Evolutionary conservation across 2,888 invertebrate species (phyloP).

Genomic region (Hypsopygia costalis): DNA sequence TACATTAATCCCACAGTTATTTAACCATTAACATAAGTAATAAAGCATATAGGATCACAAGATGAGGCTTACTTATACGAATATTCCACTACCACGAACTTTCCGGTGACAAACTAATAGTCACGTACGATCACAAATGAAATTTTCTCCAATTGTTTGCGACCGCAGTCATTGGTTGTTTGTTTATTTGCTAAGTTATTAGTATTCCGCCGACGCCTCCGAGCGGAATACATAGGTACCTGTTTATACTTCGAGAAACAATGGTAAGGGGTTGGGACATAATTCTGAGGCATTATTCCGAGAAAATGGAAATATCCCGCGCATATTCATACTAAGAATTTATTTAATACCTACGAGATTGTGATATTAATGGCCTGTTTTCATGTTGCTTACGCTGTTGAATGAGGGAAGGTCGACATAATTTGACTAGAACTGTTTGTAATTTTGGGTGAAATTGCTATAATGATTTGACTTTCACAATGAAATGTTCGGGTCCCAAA

Average conservation of each 20-base stretch:
- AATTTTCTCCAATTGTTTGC: slow-evolving; percentile 19
- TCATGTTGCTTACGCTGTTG: slow-evolving; percentile 17
- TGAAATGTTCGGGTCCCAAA: not conserved
- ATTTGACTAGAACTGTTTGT: not conserved
- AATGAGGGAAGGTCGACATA: not conserved
- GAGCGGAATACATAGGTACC: slow-evolving; percentile 27
- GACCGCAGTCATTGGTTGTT: slow-evolving; percentile 20
- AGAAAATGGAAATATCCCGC: slow-evolving; percentile 26
- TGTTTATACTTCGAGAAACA: slow-evolving; percentile 30
- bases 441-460: not conserved
- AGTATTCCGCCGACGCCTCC: slow-evolving; percentile 29
- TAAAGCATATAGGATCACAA: no score
- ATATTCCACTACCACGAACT: not conserved
- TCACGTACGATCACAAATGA: slow-evolving; percentile 18
- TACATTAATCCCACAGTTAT: no score
- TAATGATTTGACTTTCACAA: slow-evolving; percentile 2
- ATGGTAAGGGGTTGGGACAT: slow-evolving; percentile 22
- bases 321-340: slow-evolving; percentile 23
- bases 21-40: no score
- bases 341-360: slow-evolving; percentile 14
- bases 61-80: no score
- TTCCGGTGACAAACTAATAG: slow-evolving; percentile 4
- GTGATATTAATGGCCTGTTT: slow-evolving; percentile 23
- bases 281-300: slow-evolving; percentile 23
- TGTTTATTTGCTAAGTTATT: slow-evolving; percentile 35